Base-by-base conservation (phyloP, 2,797 vertebrate species). In the Eremophila alpestris region DNA sequence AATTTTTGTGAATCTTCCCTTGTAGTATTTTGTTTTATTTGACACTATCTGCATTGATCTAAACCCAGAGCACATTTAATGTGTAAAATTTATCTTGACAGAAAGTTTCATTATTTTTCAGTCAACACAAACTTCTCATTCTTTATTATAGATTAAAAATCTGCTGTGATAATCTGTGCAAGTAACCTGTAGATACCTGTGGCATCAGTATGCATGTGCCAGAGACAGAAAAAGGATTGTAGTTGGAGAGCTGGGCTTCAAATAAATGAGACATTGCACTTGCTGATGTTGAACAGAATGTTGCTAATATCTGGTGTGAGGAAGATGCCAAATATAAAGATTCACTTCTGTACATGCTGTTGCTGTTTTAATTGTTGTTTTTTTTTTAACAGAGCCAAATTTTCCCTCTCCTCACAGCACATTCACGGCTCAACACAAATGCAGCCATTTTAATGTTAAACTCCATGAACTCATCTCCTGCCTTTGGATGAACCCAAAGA, bases 1-100 rank as follows among this genome's bases (percentile, higher is more conserved):
- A 98, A 99, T 99, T 98, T 98, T 97, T 98, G 97, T 98, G 98
- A 98, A 98, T 98, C 98, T 99, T 98, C 97, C 94, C 97, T 97
- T 98, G 97, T 98, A 97, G 96, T 98, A 95, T 97, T 97, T 97
- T 95, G 82, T 97, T 97, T 98, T 98, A 98, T 99, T 98, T 98
- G 98, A 97, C 74, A 80, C 88, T 88, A 96, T 98, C 98, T 98
- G 94, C 97, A 99, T 99, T 99, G 98, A 99, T 99, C 98, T 98
- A 98, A 98, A 98, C 97, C 97, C 97, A 63, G 94, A 97, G 97
- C 60, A 98, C 97, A 93, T 98, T 98, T 98, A 98, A 98, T 95
- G 96, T 96, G 84, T 97, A 98, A 97, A 97, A 98, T 99, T 98
- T 98, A 98, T 98, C 98, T 98, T 98, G 98, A 98, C 96, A 97